Base-by-base conservation (phyloP, 2,113 vertebrate species). In the Petaurus breviceps region DNA sequence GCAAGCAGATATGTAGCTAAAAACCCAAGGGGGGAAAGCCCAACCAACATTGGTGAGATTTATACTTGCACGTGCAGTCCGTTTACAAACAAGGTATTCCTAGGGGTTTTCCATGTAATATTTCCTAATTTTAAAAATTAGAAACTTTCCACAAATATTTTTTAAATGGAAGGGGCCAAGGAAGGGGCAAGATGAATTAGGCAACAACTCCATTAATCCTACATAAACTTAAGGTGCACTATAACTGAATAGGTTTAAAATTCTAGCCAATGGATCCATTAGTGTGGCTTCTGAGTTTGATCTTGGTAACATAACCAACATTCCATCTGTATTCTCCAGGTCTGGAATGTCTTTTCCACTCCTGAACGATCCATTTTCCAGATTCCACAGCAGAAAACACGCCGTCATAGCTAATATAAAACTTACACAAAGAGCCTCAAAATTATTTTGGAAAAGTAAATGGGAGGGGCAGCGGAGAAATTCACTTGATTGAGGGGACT, bases 31-130 rank as follows among this genome's bases (percentile, higher is more conserved):
- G 77, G 23, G 46, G 26, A 0, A 77, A 91, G 25, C 25, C 31
- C 46, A 31, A 31, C n/a, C 37, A 43, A 90, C 37, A 50, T 19
- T 10, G 61, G 90, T 26, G 46, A 91, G 52, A 3, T 84, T 95
- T 95, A 52, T 51, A 89, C 11, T 37, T 91, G 46, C 61, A 92
- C 22, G 57, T 46, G 55, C 50, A 54, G 93, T 89, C 94, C 53
- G 68, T 92, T 96, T 95, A 77, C 94, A 93, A 52, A 37, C 57
- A 53, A 46, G 55, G 46, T 26, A 54, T n/a, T 37, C 46, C 4
- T 3, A 26, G 49, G 28, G 37, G 61, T 90, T 95, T 96, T 97
- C 93, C 94, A 97, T 51, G 26, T 77, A 90, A 37, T 43, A 96
- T 93, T 93, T 93, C 91, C 90, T 90, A 24, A 93, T 90, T 95